These are phyloP conservation scores for Myiozetetes cayanensis DNA, from an alignment of 2,113 vertebrate species.

Conservation along the genomic window DNA sequence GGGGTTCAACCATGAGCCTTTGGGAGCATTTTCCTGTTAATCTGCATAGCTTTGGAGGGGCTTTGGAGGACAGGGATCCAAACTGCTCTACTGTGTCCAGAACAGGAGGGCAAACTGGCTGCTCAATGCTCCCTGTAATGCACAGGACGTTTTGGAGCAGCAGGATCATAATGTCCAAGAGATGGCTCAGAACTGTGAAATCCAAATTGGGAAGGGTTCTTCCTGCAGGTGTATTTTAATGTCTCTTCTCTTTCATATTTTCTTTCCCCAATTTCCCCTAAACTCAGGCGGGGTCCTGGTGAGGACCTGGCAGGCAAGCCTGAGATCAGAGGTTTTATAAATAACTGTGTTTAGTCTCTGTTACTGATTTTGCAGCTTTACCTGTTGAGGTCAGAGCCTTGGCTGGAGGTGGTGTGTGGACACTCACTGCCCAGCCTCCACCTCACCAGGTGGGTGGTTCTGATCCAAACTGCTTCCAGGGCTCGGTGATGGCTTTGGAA, in stretches of 20 bases:
- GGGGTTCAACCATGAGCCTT: background rate
- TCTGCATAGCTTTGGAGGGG: background rate
- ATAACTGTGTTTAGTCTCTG: background rate
- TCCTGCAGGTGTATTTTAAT: background rate
- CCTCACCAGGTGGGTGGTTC: background rate
- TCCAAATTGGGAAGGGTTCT: background rate
- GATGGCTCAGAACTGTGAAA: background rate
- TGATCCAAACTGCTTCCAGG: background rate
- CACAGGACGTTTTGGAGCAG: background rate
- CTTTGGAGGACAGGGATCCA: background rate
- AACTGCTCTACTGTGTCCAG: accelerated
- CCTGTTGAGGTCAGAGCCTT: background rate
- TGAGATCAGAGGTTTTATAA: background rate
- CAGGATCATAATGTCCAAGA: background rate
- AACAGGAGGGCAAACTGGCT: background rate
- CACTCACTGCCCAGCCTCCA: background rate
- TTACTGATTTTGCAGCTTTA: background rate
- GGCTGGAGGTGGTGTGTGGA: background rate
- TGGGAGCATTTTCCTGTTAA: background rate
- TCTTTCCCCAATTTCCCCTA: background rate
- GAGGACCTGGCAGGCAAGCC: background rate
- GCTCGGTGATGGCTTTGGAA: background rate
- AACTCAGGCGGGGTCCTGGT: background rate
- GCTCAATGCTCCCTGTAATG: accelerated
- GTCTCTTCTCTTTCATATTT: background rate